Percentiles rank a stretch among this genome's conserved stretches.
phyloP scores from a whole-genome alignment of 1,140 invertebrate species.

The Pseudomyrmex dendroicus region DNA sequence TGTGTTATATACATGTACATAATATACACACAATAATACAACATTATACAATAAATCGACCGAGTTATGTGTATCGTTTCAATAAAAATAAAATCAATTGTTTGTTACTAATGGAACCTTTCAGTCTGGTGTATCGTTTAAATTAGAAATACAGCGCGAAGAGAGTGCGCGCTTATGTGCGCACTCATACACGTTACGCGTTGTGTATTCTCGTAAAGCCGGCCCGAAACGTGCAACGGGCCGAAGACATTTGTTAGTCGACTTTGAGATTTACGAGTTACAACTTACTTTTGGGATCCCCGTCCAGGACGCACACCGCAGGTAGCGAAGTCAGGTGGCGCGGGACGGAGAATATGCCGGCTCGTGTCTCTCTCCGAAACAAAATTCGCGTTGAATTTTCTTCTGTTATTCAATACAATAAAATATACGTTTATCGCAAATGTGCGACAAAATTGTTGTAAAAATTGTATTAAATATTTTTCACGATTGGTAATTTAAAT shows the following conservation, averaged over 20 bases:
- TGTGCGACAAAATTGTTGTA: not conserved
- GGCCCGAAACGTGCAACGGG: conserved; percentile 13
- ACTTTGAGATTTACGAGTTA: conserved; percentile 65
- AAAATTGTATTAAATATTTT: conserved; percentile 23
- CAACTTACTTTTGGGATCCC: conserved; percentile 63
- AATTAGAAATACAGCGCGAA: conserved; percentile 13
- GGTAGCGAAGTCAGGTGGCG: conserved; percentile 65
- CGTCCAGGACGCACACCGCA: conserved; percentile 50
- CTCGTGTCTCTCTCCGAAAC: not conserved
- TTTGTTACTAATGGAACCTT: conserved; percentile 18
- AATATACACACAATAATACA: not conserved
- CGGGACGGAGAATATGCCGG: not conserved
- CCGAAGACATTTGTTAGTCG: conserved; percentile 64
- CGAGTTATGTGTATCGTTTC: not conserved
- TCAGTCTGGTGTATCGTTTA: not conserved
- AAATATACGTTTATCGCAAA: no score
- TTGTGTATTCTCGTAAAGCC: conserved; percentile 35
- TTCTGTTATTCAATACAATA: no score
- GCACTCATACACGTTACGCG: conserved; percentile 1
- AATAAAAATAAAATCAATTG: conserved; percentile 21
- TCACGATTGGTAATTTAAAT: not conserved
- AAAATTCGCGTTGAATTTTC: no score
- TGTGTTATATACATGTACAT: not conserved
- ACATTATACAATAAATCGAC: not conserved
- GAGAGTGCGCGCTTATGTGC: not conserved